These are phyloP conservation scores for Fregata magnificens DNA, from an alignment of 2,113 vertebrate species.

Conservation along the genomic window DNA sequence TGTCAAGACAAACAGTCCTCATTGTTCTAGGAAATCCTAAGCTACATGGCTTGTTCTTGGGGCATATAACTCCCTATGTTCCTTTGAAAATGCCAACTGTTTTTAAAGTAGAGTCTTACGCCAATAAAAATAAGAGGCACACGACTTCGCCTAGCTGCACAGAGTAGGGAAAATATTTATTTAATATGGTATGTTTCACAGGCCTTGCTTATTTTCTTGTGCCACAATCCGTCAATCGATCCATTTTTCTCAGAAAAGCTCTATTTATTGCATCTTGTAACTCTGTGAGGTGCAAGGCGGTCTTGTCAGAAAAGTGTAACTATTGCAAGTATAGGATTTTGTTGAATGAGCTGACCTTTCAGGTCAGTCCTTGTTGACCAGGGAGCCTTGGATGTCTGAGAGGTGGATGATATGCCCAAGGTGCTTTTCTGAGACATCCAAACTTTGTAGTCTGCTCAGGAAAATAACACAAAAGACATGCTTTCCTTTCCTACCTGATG, in stretches of 20 bases:
- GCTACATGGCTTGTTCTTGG: background rate
- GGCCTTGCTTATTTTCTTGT: background rate
- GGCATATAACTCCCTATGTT: background rate
- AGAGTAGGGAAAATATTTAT: slow-evolving; percentile 26
- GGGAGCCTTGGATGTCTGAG: background rate
- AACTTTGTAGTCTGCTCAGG: background rate
- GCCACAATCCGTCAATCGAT: background rate
- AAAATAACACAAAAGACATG: background rate
- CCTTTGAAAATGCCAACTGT: background rate
- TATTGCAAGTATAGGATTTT: background rate
- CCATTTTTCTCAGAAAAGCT: slow-evolving; percentile 5
- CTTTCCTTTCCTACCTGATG: background rate
- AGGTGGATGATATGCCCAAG: background rate
- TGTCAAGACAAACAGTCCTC: background rate
- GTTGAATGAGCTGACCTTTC: background rate
- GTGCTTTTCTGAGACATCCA: background rate
- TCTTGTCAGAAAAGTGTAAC: background rate
- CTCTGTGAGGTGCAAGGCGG: background rate
- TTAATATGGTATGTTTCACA: background rate
- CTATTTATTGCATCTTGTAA: background rate
- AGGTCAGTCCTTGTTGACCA: background rate
- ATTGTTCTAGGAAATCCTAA: background rate
- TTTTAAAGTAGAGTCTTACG: background rate
- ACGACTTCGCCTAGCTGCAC: background rate
- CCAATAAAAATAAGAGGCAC: slow-evolving; percentile 44